Conservation (phyloP, 2,797 vertebrate genomes). For the Trematomus bernacchii region DNA sequence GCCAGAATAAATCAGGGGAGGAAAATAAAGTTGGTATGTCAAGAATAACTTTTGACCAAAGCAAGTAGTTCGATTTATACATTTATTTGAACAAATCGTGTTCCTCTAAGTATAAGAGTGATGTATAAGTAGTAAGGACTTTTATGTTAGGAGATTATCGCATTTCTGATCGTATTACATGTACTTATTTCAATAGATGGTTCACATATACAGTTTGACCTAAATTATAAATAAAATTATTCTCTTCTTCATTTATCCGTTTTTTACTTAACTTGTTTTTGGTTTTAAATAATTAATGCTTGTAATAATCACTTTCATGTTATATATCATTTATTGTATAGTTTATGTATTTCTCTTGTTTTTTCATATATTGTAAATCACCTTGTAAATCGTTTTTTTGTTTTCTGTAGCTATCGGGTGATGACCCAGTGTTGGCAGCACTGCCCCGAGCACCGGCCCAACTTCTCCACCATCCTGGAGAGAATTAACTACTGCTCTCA, state of each 20-base stretch:
- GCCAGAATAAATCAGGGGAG: no score
- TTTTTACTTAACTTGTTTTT: no score
- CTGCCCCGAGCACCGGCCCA: conserved; percentile 91
- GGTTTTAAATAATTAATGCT: no score
- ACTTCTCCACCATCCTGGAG: conserved; percentile 93
- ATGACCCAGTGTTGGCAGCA: conserved; percentile 98
- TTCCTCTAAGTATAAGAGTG: neutral
- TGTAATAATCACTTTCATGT: no score
- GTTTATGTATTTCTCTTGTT: no score
- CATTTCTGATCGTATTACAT: neutral
- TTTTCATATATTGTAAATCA: no score
- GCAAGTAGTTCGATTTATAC: no score
- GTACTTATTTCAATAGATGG: neutral
- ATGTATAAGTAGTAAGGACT: neutral
- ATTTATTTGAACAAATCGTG: no score
- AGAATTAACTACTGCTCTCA: conserved; percentile 94
- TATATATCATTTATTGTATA: no score
- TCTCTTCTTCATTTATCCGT: neutral
- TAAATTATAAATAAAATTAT: neutral
- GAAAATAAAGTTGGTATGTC: no score
- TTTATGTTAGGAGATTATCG: neutral
- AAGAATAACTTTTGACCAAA: no score
- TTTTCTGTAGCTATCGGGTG: conserved; percentile 89
- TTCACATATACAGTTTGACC: neutral
- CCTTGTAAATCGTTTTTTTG: no score